Percentiles rank a stretch among this genome's conserved stretches.
Conservation (phyloP, 1,140 invertebrate species). For the Bombus superbus region DNA sequence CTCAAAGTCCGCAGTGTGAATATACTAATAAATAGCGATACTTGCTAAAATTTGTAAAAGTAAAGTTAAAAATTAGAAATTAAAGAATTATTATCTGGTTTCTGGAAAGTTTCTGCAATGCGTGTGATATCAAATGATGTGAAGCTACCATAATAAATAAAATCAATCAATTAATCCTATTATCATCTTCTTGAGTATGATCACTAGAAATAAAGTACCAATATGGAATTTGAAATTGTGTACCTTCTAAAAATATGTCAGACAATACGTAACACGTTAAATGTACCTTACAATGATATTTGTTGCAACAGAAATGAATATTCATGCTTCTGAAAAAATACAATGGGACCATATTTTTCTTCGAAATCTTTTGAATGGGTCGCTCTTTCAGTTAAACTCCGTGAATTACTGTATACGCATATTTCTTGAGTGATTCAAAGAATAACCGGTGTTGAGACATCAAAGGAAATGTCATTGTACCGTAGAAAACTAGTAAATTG, state of each 20-base stretch:
- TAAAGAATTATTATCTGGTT: too few species aligned
- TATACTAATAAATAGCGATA: too few species aligned
- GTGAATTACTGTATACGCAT: constrained; percentile 16
- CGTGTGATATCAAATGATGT: too few species aligned
- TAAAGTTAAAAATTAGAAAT: too few species aligned
- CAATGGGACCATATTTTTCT: constrained; percentile 23
- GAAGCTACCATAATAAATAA: too few species aligned
- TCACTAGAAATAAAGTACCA: accelerated
- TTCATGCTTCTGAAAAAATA: background rate
- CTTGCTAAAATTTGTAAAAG: too few species aligned
- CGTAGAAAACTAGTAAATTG: background rate
- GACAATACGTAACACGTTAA: constrained; percentile 12
- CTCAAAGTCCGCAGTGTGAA: too few species aligned
- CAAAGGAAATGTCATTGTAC: constrained; percentile 12
- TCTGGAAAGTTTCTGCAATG: too few species aligned
- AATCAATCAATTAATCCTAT: too few species aligned
- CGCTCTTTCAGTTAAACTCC: constrained; percentile 27
- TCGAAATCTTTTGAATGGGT: constrained; percentile 47
- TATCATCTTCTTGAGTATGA: too few species aligned
- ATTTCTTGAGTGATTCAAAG: background rate
- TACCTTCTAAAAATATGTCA: background rate
- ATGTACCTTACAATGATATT: background rate
- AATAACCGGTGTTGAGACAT: constrained; percentile 32
- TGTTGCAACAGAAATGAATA: background rate
- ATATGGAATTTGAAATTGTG: background rate